Conservation (phyloP, 2,797 vertebrate species). For the Enteromius treurensis region DNA sequence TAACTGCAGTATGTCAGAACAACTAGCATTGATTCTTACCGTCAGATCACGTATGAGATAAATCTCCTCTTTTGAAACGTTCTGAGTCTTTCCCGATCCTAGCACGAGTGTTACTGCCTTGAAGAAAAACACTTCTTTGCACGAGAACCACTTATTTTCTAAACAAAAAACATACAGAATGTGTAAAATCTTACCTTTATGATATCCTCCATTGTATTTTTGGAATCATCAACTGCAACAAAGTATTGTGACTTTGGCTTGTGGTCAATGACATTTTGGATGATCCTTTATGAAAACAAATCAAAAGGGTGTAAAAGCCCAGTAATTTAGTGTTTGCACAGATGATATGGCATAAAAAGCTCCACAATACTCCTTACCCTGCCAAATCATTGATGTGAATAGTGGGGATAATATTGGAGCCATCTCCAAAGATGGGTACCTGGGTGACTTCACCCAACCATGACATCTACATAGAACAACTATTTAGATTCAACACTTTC, state of each 20-base stretch:
- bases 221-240: conserved; percentile 85
- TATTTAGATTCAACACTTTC: background rate
- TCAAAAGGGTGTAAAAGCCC: background rate
- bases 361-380: conserved; percentile 70
- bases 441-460: conserved; percentile 82
- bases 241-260: conserved; percentile 81
- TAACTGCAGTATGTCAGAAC: background rate
- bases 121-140: background rate
- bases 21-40: conserved; percentile 70
- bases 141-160: background rate
- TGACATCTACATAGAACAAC: conserved; percentile 71
- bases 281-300: conserved; percentile 70
- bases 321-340: background rate
- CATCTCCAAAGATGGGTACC: conserved; percentile 87
- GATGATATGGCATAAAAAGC: background rate
- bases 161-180: background rate
- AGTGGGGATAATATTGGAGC: conserved; percentile 84
- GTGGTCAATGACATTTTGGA: conserved; percentile 85
- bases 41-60: conserved; percentile 82
- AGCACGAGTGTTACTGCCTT: conserved; percentile 81
- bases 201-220: conserved; percentile 80
- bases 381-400: conserved; percentile 91
- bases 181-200: conserved; percentile 77
- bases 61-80: conserved; percentile 78
- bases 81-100: conserved; percentile 83